A percentile compares a stretch with the other conserved stretches of the same genome.
Conservation (phyloP, 23 tunicate species). For the Halocynthia aurantium region DNA sequence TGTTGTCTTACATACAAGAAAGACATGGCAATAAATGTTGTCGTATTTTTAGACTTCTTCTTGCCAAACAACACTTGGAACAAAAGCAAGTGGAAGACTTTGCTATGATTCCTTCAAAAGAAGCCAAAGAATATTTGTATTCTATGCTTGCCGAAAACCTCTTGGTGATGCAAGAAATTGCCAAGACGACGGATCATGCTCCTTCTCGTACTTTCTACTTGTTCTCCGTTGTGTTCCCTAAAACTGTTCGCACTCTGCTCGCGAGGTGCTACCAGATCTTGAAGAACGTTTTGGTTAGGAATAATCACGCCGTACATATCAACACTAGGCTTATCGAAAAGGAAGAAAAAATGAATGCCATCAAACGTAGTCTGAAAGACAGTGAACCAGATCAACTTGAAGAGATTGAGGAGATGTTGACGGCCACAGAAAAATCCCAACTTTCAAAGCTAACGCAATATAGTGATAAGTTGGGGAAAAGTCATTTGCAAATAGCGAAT, state of each 20-base stretch:
- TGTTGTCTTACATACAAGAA: constrained; percentile 68
- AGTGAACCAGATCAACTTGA: constrained; percentile 63
- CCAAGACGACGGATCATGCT: constrained; percentile 78
- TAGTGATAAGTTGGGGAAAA: constrained; percentile 40
- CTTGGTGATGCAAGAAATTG: constrained; percentile 75
- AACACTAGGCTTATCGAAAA: constrained; percentile 64
- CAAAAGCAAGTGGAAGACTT: constrained; percentile 90
- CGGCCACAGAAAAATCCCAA: constrained; percentile 46
- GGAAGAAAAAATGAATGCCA: constrained; percentile 39
- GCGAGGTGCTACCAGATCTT: constrained; percentile 29
- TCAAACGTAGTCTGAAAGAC: constrained; percentile 43
- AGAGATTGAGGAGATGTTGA: constrained; percentile 86
- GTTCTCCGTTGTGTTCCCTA: constrained; percentile 32
- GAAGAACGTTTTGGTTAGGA: constrained; percentile 38
- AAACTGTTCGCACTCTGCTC: constrained; percentile 40
- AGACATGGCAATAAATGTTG: constrained; percentile 76
- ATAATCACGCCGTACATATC: constrained; percentile 2
- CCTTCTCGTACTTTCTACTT: constrained; percentile 83
- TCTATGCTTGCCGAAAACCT: constrained; percentile 64
- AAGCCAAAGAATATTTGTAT: constrained; percentile 78
- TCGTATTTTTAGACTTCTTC: constrained; percentile 62
- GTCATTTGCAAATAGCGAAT: constrained; percentile 48
- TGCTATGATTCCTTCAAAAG: constrained; percentile 85
- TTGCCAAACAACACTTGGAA: constrained; percentile 72
- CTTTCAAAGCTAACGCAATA: constrained; percentile 51